Evolutionary conservation across 2,113 vertebrate genomes (phyloP).

Genomic region (Arothron firmamentum): DNA sequence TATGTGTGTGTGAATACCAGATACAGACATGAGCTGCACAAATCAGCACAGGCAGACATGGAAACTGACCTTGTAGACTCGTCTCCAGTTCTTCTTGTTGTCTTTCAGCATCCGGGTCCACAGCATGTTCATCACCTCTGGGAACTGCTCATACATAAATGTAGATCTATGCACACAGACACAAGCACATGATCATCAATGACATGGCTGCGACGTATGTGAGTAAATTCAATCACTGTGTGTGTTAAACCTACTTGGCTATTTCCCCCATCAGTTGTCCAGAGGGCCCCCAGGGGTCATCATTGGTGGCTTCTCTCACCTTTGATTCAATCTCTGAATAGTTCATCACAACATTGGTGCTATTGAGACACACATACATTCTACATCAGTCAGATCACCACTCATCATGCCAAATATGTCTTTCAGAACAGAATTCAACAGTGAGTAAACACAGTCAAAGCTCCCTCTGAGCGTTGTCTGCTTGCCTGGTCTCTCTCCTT

Average conservation of each 20-base stretch:
- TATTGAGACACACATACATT: constrained; percentile 41
- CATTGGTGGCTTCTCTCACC: constrained; percentile 98
- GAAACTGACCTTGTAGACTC: constrained; percentile 92
- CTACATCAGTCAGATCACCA: neutral
- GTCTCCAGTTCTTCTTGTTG: constrained; percentile 99
- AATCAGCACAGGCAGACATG: neutral
- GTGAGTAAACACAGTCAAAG: constrained; percentile 15
- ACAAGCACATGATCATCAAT: neutral
- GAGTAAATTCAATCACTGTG: neutral
- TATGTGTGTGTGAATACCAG: neutral
- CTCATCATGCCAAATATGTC: neutral
- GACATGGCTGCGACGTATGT: neutral
- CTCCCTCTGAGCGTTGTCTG: too few relatives aligned
- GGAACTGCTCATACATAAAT: constrained; percentile 99
- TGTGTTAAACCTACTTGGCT: constrained; percentile 80
- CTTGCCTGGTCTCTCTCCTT: neutral
- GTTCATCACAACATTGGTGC: constrained; percentile 99
- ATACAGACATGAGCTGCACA: neutral
- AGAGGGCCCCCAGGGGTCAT: constrained; percentile 98
- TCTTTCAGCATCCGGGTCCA: constrained; percentile 99
- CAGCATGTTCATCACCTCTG: constrained; percentile 99
- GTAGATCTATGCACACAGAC: constrained; percentile 80
- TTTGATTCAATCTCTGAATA: constrained; percentile 99
- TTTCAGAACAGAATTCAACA: neutral
- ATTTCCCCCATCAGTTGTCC: constrained; percentile 99